A percentile compares a stretch with the other conserved stretches of the same genome.
These are phyloP conservation scores for Parazoanthus atlanticus DNA, from an alignment of 92 coral and sea anemone genomes.

Conservation along the genomic window DNA sequence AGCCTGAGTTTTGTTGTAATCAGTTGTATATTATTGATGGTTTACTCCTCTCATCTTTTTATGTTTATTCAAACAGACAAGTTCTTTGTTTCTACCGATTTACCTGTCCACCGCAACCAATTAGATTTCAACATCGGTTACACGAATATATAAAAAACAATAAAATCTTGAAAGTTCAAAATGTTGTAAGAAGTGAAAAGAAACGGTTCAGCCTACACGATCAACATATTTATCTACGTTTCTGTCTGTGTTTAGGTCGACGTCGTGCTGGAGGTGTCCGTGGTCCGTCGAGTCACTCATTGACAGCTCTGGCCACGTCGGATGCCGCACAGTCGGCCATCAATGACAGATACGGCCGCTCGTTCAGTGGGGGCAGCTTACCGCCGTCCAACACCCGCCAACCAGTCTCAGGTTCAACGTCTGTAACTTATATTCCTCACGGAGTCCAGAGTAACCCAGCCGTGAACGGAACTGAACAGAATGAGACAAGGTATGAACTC, in stretches of 20 bases:
- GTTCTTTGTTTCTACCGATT: too few species aligned
- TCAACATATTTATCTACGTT: too few species aligned
- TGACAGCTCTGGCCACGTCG: conserved; percentile 58
- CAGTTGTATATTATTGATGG: too few species aligned
- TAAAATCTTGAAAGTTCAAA: too few species aligned
- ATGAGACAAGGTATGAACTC: conserved; percentile 16
- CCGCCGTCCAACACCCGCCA: conserved; percentile 24
- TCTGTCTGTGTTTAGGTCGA: conserved; percentile 51
- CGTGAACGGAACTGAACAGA: conserved; percentile 18
- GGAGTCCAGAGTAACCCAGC: conserved; percentile 15
- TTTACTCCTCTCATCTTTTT: too few species aligned
- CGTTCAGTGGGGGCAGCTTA: conserved; percentile 45
- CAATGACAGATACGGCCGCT: conserved; percentile 59
- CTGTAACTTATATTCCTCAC: conserved; percentile 30
- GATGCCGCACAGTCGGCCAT: conserved; percentile 57
- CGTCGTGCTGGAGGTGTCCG: conserved; percentile 71
- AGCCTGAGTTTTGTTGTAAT: too few species aligned
- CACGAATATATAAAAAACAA: too few species aligned
- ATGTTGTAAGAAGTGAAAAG: too few species aligned
- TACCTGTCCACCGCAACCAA: too few species aligned
- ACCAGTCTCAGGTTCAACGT: conserved; percentile 26
- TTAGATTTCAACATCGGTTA: too few species aligned
- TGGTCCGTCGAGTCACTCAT: conserved; percentile 72
- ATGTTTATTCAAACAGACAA: too few species aligned
- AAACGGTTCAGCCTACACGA: too few species aligned